Evolutionary conservation across 2,888 invertebrate species (phyloP).

Genomic region (Tenthredo notha): DNA sequence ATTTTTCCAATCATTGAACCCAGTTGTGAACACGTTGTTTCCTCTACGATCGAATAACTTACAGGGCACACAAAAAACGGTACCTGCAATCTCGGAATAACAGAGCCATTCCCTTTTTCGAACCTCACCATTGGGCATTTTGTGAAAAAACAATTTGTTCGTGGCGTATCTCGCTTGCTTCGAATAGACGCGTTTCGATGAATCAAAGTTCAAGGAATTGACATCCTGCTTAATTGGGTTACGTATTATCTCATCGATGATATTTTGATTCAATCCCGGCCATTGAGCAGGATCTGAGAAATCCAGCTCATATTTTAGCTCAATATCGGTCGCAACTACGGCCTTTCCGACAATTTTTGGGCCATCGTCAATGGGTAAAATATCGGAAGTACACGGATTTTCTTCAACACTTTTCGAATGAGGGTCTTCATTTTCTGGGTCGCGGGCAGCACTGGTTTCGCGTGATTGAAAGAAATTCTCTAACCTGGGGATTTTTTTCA

Average conservation of each 20-base stretch:
- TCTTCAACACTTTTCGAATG: not conserved
- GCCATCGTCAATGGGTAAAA: not conserved
- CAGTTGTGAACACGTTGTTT: constrained; percentile 56
- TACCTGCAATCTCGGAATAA: constrained; percentile 23
- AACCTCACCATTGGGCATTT: constrained; percentile 57
- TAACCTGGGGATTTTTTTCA: constrained; percentile 49
- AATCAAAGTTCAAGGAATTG: constrained; percentile 32
- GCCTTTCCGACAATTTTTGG: not conserved
- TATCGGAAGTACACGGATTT: constrained; percentile 4
- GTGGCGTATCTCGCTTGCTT: constrained; percentile 52
- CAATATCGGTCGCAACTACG: not conserved
- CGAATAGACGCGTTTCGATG: constrained; percentile 49
- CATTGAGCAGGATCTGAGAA: constrained; percentile 52
- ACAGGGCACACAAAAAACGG: constrained; percentile 57
- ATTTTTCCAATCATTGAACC: constrained; percentile 64
- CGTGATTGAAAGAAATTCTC: constrained; percentile 46
- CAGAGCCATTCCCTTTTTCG: constrained; percentile 54
- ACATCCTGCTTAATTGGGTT: constrained; percentile 52
- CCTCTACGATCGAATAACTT: constrained; percentile 57
- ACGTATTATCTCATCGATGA: constrained; percentile 53
- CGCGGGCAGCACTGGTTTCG: constrained; percentile 31
- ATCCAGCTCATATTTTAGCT: constrained; percentile 13
- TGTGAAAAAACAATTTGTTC: constrained; percentile 54
- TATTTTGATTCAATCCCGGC: constrained; percentile 48
- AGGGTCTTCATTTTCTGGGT: constrained; percentile 27